phyloP scores from a whole-genome alignment of 2,113 vertebrate species.

The Ictidomys tridecemlineatus region DNA sequence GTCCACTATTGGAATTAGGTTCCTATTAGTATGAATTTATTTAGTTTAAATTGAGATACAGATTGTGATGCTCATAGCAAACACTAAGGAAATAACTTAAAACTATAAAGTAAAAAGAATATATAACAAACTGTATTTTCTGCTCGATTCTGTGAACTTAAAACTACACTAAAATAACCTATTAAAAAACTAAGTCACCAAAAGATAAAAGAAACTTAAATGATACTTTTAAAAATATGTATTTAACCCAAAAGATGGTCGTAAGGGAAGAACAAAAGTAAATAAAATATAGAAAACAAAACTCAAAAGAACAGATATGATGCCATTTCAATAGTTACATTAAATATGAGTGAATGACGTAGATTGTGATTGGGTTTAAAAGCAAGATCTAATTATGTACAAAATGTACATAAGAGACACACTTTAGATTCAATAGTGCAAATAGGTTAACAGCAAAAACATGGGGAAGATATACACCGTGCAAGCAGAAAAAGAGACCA shows the following conservation, averaged over 20 bases:
- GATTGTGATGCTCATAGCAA: neutral
- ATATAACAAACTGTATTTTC: neutral
- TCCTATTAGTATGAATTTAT: neutral
- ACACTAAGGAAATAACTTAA: neutral
- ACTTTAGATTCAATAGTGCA: neutral
- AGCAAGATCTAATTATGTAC: neutral
- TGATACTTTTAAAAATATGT: too few relatives aligned
- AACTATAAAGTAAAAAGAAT: neutral
- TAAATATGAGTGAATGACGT: neutral
- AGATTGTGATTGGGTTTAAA: neutral
- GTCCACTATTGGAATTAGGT: neutral
- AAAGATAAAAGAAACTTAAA: too few relatives aligned
- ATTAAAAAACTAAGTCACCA: neutral
- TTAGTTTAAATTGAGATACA: conserved; percentile 10
- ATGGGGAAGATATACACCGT: neutral
- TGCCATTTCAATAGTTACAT: neutral
- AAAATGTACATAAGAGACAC: neutral
- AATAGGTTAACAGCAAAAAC: neutral
- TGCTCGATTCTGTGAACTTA: neutral
- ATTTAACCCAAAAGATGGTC: too few relatives aligned
- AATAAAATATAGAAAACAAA: neutral
- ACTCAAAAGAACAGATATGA: neutral
- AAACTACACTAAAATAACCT: neutral
- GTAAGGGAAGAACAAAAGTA: too few relatives aligned
- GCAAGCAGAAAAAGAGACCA: neutral